These are phyloP conservation scores for Pseudorhiza aurosa DNA, from an alignment of 30 jellyfish, hydroid and myxozoan genomes.

Conservation along the genomic window DNA sequence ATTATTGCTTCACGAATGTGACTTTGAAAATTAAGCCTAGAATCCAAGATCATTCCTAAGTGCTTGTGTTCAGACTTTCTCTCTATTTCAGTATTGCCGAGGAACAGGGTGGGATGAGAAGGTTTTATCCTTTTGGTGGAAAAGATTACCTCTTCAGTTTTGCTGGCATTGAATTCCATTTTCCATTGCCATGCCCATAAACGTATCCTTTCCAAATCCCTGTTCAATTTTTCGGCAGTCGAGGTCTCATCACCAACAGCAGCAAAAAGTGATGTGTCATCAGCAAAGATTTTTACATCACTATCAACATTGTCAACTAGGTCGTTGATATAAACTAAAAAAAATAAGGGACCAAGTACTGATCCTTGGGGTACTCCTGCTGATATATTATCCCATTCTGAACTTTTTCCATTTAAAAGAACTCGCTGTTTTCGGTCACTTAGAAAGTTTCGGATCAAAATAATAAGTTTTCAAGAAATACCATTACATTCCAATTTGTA, in stretches of 20 bases:
- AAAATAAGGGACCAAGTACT: conserved; percentile 41
- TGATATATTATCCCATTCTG: conserved; percentile 25
- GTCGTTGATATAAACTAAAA: conserved; percentile 38
- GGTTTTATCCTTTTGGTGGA: conserved; percentile 26
- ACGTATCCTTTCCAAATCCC: conserved; percentile 21
- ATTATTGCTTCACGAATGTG: conserved; percentile 29
- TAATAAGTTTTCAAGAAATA: conserved; percentile 4
- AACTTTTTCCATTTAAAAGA: conserved; percentile 34
- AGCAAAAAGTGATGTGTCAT: conserved; percentile 61
- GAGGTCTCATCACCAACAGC: conserved; percentile 29
- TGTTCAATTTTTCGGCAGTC: conserved; percentile 44
- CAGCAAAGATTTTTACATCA: conserved; percentile 38
- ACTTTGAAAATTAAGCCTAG: conserved; percentile 27
- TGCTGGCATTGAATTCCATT: conserved; percentile 4
- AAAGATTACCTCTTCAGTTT: conserved; percentile 43
- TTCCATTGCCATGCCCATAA: conserved; percentile 18
- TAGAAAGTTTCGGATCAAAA: not conserved
- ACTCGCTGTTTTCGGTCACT: conserved; percentile 31
- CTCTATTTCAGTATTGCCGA: conserved; percentile 26
- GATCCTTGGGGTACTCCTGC: conserved; percentile 70
- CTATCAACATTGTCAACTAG: conserved; percentile 19
- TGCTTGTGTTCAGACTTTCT: conserved; percentile 49
- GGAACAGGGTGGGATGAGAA: conserved; percentile 8
- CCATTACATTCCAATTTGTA: conserved; percentile 39
- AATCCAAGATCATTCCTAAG: conserved; percentile 29